phyloP scores from a whole-genome alignment of 1,140 invertebrate species.

The Calliphora vicina region DNA sequence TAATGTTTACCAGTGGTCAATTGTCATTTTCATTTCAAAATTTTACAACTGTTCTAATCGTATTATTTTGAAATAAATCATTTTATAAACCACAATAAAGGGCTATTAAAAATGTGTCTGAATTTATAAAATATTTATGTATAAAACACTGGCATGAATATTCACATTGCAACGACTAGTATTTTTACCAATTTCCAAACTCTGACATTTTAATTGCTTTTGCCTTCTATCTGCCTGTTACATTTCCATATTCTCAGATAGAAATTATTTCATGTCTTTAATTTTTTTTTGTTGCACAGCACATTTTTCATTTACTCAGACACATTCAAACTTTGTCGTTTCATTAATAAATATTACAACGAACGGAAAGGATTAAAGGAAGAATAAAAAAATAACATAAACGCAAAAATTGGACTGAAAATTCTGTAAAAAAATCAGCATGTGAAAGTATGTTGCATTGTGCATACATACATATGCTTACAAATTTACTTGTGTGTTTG shows the following conservation, averaged over 20 bases:
- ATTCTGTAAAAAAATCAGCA: not conserved
- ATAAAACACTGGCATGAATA: too few relatives aligned
- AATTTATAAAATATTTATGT: too few relatives aligned
- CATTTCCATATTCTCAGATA: not conserved
- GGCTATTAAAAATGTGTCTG: too few relatives aligned
- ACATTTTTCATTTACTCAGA: not conserved
- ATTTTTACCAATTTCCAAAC: not conserved
- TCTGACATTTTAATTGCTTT: not conserved
- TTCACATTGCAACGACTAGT: too few relatives aligned
- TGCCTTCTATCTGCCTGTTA: not conserved
- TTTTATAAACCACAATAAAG: too few relatives aligned
- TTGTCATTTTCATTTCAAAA: too few relatives aligned
- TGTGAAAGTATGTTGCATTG: not conserved
- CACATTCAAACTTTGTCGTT: not conserved
- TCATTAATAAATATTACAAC: slow-evolving; percentile 4
- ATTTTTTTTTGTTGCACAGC: not conserved
- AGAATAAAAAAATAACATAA: not conserved
- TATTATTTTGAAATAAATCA: too few relatives aligned
- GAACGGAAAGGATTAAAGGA: not conserved
- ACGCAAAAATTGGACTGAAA: not conserved
- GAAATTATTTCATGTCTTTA: not conserved
- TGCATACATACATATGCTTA: not conserved
- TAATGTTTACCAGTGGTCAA: too few relatives aligned
- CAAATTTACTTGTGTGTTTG: not conserved
- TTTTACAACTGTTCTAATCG: too few relatives aligned